These are phyloP conservation scores for Clavelina lepadiformis DNA, from an alignment of 23 tunicate genomes.

Conservation along the genomic window DNA sequence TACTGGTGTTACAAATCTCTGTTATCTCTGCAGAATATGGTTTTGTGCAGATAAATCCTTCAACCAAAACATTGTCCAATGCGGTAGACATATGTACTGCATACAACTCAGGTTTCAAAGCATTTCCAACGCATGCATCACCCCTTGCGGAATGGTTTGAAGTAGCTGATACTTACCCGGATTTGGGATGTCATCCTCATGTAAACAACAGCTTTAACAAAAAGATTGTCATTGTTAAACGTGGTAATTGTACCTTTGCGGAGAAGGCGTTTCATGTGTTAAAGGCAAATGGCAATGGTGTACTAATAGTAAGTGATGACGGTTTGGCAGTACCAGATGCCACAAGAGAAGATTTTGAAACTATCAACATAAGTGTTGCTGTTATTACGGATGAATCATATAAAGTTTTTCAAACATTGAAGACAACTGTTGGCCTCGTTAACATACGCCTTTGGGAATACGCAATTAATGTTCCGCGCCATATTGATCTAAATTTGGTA, in stretches of 20 bases:
- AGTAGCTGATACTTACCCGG: conserved; percentile 53
- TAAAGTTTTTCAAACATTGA: neutral
- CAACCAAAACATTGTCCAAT: no score
- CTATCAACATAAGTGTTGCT: conserved; percentile 37
- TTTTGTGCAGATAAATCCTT: conserved; percentile 13
- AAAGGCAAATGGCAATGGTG: conserved; percentile 45
- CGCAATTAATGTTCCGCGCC: neutral
- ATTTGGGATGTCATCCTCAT: conserved; percentile 27
- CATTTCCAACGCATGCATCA: neutral
- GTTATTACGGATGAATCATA: conserved; percentile 41
- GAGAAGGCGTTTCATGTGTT: conserved; percentile 40
- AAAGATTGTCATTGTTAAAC: conserved; percentile 45
- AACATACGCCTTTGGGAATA: conserved; percentile 29
- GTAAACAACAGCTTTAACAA: conserved; percentile 5
- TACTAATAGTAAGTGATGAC: conserved; percentile 46
- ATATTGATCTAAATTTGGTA: conserved; percentile 35
- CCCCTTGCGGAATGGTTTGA: conserved; percentile 17
- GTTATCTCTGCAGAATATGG: no score
- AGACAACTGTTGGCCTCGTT: conserved; percentile 9
- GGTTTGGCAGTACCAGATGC: conserved; percentile 35
- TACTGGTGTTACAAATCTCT: no score
- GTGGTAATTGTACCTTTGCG: conserved; percentile 82
- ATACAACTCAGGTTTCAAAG: conserved; percentile 23
- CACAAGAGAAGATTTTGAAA: conserved; percentile 11
- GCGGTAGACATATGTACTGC: conserved; percentile 11